Conservation (phyloP, 2,888 invertebrate species). For the Nomada fabriciana region DNA sequence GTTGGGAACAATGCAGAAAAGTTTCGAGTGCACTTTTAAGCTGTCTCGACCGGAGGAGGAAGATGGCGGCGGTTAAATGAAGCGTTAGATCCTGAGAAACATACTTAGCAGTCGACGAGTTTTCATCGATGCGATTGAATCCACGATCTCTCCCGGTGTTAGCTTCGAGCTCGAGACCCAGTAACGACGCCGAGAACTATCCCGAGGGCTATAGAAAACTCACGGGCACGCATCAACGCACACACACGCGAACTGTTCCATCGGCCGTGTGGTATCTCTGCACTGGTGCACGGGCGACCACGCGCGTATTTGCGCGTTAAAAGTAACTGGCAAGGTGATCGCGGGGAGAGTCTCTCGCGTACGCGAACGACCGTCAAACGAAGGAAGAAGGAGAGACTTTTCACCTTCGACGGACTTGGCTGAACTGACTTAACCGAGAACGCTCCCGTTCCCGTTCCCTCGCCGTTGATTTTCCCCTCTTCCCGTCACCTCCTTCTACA, state of each 20-base stretch:
- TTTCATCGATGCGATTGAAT: slow-evolving; percentile 5
- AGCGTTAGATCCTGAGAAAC: slow-evolving; percentile 18
- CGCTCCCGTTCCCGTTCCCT: slow-evolving; percentile 53
- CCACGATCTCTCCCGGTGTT: background rate
- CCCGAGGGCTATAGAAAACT: slow-evolving; percentile 24
- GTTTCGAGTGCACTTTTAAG: slow-evolving; percentile 9
- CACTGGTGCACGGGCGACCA: slow-evolving; percentile 18
- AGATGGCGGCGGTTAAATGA: slow-evolving; percentile 38
- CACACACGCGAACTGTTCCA: slow-evolving; percentile 4
- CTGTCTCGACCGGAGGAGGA: slow-evolving; percentile 16
- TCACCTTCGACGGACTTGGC: slow-evolving; percentile 69
- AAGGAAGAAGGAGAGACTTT: slow-evolving; percentile 59
- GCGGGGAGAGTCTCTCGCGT: slow-evolving; percentile 2
- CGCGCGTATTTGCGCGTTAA: slow-evolving; percentile 47
- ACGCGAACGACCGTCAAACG: slow-evolving; percentile 1
- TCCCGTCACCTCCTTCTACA: background rate
- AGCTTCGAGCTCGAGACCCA: background rate
- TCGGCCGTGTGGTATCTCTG: background rate
- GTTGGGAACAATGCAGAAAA: slow-evolving; percentile 12
- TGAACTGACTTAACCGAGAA: slow-evolving; percentile 62
- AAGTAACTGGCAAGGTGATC: slow-evolving; percentile 58
- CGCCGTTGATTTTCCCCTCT: slow-evolving; percentile 36
- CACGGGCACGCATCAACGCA: slow-evolving; percentile 10
- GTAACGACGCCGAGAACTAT: slow-evolving; percentile 19
- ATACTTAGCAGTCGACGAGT: background rate